Conservation (phyloP, 2,888 invertebrate species). For the Rosalia funebris region DNA sequence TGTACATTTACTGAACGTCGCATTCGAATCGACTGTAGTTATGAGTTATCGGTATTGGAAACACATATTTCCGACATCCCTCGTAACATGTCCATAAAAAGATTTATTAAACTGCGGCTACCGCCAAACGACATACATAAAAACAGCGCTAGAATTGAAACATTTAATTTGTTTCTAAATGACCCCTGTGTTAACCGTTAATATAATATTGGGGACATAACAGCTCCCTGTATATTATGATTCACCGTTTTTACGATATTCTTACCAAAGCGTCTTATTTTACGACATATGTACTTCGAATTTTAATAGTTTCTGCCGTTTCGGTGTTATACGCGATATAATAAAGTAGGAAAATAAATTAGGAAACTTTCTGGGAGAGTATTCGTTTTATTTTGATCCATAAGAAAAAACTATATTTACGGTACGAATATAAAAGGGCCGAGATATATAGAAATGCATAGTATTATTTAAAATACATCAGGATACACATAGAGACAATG, state of each 20-base stretch:
- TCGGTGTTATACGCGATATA: slow-evolving; percentile 8
- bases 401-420: background rate
- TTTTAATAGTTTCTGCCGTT: slow-evolving; percentile 21
- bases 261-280: slow-evolving; percentile 27
- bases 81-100: slow-evolving; percentile 21
- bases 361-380: slow-evolving; percentile 9
- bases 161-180: slow-evolving; percentile 55
- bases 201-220: slow-evolving; percentile 30
- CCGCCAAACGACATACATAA: slow-evolving; percentile 50
- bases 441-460: too few relatives aligned
- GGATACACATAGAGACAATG: too few relatives aligned
- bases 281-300: slow-evolving; percentile 30
- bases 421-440: background rate
- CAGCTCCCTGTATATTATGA: slow-evolving; percentile 27
- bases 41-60: too few relatives aligned
- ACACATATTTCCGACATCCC: background rate
- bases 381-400: background rate
- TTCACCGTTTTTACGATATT: slow-evolving; percentile 31
- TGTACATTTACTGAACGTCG: too few relatives aligned
- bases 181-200: slow-evolving; percentile 36
- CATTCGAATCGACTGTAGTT: too few relatives aligned
- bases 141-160: slow-evolving; percentile 50
- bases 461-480: too few relatives aligned
- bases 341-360: slow-evolving; percentile 21
- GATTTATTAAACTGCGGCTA: slow-evolving; percentile 43